phyloP scores from a whole-genome alignment of 2,113 vertebrate species.

The Gila orcuttii region DNA sequence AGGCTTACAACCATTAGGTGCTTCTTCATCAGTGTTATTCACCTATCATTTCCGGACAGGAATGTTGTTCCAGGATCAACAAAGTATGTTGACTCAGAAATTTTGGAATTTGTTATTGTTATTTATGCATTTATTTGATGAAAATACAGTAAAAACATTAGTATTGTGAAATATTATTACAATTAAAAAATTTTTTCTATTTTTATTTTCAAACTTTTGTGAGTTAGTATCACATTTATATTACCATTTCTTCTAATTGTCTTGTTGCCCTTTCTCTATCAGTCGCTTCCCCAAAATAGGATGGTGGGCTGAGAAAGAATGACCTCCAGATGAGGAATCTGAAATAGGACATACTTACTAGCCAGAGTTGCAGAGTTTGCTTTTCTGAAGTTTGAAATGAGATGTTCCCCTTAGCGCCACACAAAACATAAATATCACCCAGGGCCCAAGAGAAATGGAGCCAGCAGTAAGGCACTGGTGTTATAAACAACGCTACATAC shows the following conservation, averaged over 20 bases:
- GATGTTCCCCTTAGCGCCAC: constrained; percentile 10
- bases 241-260: background rate
- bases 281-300: constrained; percentile 20
- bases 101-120: no score
- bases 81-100: no score
- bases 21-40: no score
- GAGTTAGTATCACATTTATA: background rate
- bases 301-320: constrained; percentile 14
- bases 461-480: constrained; percentile 14
- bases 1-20: no score
- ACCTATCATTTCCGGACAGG: no score
- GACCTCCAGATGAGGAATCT: constrained; percentile 23
- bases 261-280: background rate
- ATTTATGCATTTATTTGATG: no score
- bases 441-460: constrained; percentile 34
- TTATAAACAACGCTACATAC: constrained; percentile 44
- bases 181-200: no score
- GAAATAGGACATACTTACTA: constrained; percentile 25
- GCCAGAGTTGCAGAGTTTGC: constrained; percentile 37
- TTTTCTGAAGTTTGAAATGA: constrained; percentile 36
- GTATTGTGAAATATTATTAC: no score
- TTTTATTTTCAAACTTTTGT: no score
- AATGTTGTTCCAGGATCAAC: no score
- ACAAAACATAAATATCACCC: constrained; percentile 53
- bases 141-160: no score